A percentile compares a stretch with the other conserved stretches of the same genome.
phyloP scores from a whole-genome alignment of 2,113 vertebrate genomes.

The Actenoides lindsayi region DNA sequence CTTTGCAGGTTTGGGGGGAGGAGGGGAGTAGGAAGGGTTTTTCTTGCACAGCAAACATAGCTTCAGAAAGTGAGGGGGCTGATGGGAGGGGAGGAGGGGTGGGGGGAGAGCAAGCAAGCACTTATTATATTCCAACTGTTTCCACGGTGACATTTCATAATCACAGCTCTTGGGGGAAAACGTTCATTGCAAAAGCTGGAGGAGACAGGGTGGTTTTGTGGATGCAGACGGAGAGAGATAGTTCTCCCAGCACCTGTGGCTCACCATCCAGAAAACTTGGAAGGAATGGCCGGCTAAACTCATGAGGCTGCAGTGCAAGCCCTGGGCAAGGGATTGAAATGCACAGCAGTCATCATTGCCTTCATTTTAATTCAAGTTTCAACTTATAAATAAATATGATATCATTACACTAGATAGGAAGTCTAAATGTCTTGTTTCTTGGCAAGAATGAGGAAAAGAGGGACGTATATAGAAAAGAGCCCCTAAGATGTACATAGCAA shows the following conservation, averaged over 20 bases:
- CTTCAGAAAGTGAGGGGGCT: conserved; percentile 44
- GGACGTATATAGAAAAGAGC: neutral
- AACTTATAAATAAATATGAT: conserved; percentile 59
- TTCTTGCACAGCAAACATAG: conserved; percentile 25
- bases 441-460: neutral
- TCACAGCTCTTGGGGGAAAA: conserved; percentile 63
- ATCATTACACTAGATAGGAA: neutral
- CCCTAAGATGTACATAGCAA: neutral
- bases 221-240: conserved; percentile 4
- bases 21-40: neutral
- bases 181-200: conserved; percentile 42
- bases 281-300: neutral
- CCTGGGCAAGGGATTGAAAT: neutral
- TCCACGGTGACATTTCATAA: conserved; percentile 80
- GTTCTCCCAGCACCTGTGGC: neutral
- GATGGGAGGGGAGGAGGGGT: conserved; percentile 22
- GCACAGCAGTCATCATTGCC: neutral
- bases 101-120: conserved; percentile 18
- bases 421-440: conserved; percentile 21
- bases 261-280: neutral
- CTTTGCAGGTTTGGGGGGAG: neutral
- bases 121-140: conserved; percentile 74
- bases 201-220: conserved; percentile 24
- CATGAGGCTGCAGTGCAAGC: neutral
- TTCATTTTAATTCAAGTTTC: neutral